Base-by-base conservation (phyloP, 1,140 invertebrate genomes). In the Drosophila sucinea region DNA sequence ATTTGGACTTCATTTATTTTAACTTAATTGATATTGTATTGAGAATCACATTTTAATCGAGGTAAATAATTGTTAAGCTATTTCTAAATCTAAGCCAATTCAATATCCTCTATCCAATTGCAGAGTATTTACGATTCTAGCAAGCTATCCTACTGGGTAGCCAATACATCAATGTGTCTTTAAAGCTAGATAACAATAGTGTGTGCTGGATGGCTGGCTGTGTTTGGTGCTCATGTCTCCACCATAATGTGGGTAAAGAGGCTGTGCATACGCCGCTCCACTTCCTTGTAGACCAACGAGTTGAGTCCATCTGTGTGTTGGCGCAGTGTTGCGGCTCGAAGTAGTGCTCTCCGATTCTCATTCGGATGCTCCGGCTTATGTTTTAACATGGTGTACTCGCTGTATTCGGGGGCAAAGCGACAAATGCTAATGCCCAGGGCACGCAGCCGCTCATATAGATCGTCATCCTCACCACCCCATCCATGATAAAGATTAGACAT, bases 391-490 rank as follows among this genome's bases (percentile, higher is more conserved):
- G 95, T 95, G 92, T 97, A 98, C 60, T 94, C 93, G 64, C 96
- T 96, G 25, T 96, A 93, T 17, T 94, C 91, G 27, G 96, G 95
- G 60, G 95, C 94, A 92, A 97, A 97, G 73, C 96, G 94, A 72
- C 94, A 95, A 10, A 96, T 93, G 79, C 94, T 92, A 11, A 95
- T 91, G 29, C 94, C 92, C 70, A 93, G 87, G 44, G 91, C 78
- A 30, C 93, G 86, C 40, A 96, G 87, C 41, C 96, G 92, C 41
- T 89, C 93, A 78, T 95, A 96, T 87, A 99, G 95, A 92, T 99
- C 98, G 93, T 98, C 97, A 92, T 98, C 97, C 93, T 98, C 97
- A 41, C 96, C 97, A 47, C 96, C 97, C 97, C 97, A 98, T 0
- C 96, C 97, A 92, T 95, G 96, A 90, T 96, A 97, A 29, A 95